phyloP scores from a whole-genome alignment of 1,140 invertebrate genomes.

The Oncopodura yosiiana region DNA sequence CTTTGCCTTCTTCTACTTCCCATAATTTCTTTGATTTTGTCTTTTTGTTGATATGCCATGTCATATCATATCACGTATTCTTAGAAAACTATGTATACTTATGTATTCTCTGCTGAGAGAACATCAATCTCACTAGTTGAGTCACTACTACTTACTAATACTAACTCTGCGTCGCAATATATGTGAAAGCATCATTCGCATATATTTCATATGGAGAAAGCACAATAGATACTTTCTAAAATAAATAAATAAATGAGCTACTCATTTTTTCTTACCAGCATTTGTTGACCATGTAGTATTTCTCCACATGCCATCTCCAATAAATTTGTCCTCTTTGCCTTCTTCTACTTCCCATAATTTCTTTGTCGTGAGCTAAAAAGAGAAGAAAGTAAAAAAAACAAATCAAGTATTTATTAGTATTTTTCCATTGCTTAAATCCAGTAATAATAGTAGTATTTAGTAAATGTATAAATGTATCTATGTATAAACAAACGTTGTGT shows the following conservation, averaged over 20 bases:
- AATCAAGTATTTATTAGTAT: not conserved
- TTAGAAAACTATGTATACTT: too few relatives aligned
- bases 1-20: constrained; percentile 18
- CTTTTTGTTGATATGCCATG: too few relatives aligned
- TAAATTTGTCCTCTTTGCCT: constrained; percentile 32
- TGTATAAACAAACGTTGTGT: not conserved
- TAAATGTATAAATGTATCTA: not conserved
- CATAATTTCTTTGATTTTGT: constrained; percentile 21
- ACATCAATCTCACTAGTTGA: too few relatives aligned
- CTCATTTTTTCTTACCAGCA: constrained; percentile 16
- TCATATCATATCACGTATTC: too few relatives aligned
- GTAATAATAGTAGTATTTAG: not conserved
- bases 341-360: constrained; percentile 33
- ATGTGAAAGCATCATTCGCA: too few relatives aligned
- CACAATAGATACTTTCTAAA: too few relatives aligned
- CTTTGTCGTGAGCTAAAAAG: constrained; percentile 31
- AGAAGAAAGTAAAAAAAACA: not conserved
- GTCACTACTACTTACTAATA: too few relatives aligned
- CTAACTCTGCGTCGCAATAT: too few relatives aligned
- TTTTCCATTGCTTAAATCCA: not conserved
- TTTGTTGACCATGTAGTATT: constrained; percentile 33
- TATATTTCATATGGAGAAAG: too few relatives aligned
- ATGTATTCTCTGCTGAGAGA: too few relatives aligned
- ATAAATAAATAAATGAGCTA: not conserved
- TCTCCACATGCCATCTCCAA: constrained; percentile 31